These are phyloP conservation scores for Hormaphis cornu DNA, from an alignment of 1,140 invertebrate genomes.

Conservation along the genomic window DNA sequence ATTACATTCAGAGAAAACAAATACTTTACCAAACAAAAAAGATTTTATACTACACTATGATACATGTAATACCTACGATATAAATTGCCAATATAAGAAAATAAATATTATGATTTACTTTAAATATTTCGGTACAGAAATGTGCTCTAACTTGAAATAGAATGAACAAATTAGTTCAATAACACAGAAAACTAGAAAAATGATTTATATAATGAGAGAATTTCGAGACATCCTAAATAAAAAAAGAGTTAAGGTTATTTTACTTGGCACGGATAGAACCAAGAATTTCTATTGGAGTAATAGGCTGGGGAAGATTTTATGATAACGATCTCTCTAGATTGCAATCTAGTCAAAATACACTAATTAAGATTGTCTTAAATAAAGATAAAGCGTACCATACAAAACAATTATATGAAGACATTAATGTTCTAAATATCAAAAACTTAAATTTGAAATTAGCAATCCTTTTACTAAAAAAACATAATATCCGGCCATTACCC, in stretches of 20 bases:
- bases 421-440: no score
- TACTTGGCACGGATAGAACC: no score
- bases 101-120: background rate
- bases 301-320: no score
- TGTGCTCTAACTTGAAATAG: background rate
- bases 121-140: background rate
- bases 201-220: background rate
- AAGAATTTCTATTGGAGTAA: no score
- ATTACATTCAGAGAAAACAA: background rate
- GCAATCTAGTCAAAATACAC: no score
- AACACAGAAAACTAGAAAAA: background rate
- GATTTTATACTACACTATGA: background rate
- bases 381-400: no score
- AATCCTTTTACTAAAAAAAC: no score
- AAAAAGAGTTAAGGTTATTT: background rate
- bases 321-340: no score
- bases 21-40: background rate
- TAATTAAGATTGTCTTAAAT: no score
- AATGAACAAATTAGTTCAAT: background rate
- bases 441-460: no score
- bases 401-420: no score
- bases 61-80: background rate
- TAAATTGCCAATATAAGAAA: background rate
- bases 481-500: no score
- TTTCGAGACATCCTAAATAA: background rate